Percentiles rank a stretch among this genome's conserved stretches.
Evolutionary conservation across 1,140 invertebrate species (phyloP).

Genomic region (Chironomus tepperi): DNA sequence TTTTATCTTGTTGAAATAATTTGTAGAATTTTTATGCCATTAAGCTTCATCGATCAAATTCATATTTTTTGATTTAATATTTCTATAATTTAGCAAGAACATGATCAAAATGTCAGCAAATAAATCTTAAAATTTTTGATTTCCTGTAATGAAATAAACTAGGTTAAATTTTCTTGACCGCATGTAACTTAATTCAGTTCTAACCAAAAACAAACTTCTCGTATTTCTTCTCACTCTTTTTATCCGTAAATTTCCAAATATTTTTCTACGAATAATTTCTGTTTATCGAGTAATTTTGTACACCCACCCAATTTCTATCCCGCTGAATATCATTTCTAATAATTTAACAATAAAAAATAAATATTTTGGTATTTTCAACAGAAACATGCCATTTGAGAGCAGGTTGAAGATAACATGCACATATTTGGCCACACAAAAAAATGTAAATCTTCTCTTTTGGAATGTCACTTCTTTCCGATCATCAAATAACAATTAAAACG

Average conservation of each 20-base stretch:
- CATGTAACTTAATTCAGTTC: too few species aligned
- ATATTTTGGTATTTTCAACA: neutral
- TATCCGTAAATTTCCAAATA: neutral
- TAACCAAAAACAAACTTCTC: too few species aligned
- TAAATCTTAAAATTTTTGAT: too few species aligned
- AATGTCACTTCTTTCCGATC: neutral
- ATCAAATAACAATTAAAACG: neutral
- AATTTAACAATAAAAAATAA: neutral
- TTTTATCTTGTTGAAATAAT: too few species aligned
- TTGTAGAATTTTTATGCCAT: too few species aligned
- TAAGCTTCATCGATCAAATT: too few species aligned
- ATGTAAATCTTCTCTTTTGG: neutral
- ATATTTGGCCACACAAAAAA: conserved; percentile 6
- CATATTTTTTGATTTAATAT: too few species aligned
- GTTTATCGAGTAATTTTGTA: neutral
- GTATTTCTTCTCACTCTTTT: too few species aligned
- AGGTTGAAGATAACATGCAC: neutral
- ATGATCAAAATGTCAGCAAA: too few species aligned
- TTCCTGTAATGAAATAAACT: too few species aligned
- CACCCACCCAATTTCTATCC: neutral
- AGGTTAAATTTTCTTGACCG: too few species aligned
- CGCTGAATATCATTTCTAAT: neutral
- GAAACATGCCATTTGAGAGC: neutral
- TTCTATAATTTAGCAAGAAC: too few species aligned
- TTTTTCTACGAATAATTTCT: neutral